Conservation (phyloP, 2,797 vertebrate species). For the Salarias fasciatus region DNA sequence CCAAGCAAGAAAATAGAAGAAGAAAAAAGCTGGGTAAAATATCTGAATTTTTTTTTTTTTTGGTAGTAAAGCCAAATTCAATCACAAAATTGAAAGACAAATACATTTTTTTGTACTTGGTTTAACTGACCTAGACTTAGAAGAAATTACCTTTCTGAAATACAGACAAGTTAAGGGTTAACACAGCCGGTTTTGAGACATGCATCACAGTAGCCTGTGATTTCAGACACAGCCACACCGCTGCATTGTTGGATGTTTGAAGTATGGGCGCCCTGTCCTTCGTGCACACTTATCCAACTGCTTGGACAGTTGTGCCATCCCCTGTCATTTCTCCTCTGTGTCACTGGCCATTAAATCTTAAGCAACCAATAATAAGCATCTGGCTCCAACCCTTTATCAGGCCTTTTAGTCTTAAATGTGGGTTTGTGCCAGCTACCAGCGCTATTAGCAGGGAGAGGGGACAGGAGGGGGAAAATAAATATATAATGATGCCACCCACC, state of each 20-base stretch:
- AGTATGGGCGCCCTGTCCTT: constrained; percentile 12
- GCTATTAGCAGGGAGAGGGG: constrained; percentile 66
- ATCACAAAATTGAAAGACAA: too few relatives aligned
- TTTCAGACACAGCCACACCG: neutral
- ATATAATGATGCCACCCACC: constrained; percentile 77
- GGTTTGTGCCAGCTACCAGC: constrained; percentile 60
- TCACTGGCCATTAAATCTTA: constrained; percentile 67
- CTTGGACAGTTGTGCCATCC: constrained; percentile 44
- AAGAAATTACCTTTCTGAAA: too few relatives aligned
- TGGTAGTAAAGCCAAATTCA: too few relatives aligned
- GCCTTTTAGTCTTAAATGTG: constrained; percentile 72
- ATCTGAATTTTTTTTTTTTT: too few relatives aligned
- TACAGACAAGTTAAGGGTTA: too few relatives aligned
- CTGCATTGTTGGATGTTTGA: constrained; percentile 11
- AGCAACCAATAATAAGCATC: constrained; percentile 66
- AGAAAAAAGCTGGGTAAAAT: too few relatives aligned
- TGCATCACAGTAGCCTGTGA: neutral
- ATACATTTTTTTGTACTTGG: too few relatives aligned
- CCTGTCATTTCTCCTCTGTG: constrained; percentile 53
- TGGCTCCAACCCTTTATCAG: constrained; percentile 59
- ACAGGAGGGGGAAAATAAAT: constrained; percentile 76
- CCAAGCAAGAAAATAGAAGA: too few relatives aligned
- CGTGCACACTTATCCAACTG: constrained; percentile 9
- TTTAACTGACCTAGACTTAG: too few relatives aligned
- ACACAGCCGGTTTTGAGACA: too few relatives aligned